phyloP scores from a whole-genome alignment of 2,113 vertebrate species.

The Machaerirhynchus nigripectus region DNA sequence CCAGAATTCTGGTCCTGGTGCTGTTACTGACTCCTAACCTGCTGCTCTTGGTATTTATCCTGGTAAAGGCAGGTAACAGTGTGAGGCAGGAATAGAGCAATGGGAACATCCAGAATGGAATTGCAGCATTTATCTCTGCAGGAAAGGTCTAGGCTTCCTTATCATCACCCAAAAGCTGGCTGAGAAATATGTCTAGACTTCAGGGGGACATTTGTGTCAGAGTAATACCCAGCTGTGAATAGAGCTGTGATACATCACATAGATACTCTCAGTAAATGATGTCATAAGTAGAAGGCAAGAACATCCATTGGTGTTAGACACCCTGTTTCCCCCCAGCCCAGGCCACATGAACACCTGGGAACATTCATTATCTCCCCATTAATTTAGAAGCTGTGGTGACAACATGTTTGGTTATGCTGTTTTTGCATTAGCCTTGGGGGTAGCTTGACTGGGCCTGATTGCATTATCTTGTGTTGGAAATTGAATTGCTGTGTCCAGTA shows the following conservation, averaged over 20 bases:
- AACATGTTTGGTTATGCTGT: neutral
- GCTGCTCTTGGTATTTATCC: neutral
- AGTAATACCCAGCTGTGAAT: neutral
- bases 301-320: rapidly evolving
- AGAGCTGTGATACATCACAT: neutral
- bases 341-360: neutral
- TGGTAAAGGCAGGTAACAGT: neutral
- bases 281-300: neutral
- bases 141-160: neutral
- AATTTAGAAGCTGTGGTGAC: neutral
- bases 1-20: neutral
- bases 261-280: neutral
- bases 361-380: neutral
- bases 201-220: neutral
- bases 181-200: neutral
- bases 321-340: neutral
- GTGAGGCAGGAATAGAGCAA: neutral
- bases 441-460: neutral
- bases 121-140: neutral
- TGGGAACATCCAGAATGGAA: neutral
- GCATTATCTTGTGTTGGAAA: neutral
- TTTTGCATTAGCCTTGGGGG: neutral
- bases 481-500: neutral
- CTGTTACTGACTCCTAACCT: neutral
- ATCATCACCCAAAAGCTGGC: neutral